Percentiles rank a stretch among this genome's conserved stretches.
Evolutionary conservation across 2,113 vertebrate species (phyloP).

Genomic region (Centropristis striata): DNA sequence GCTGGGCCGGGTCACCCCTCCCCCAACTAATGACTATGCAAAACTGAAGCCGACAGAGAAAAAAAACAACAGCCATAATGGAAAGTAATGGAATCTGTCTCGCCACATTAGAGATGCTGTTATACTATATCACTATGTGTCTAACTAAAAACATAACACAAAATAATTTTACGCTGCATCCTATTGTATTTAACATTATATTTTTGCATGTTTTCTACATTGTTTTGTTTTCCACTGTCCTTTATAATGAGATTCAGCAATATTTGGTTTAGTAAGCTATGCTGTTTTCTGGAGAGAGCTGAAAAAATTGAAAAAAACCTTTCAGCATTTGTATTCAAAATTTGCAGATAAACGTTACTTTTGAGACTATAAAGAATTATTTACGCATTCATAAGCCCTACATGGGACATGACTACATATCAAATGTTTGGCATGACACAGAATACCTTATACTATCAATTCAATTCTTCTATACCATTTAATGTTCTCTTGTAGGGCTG

Average conservation of each 20-base stretch:
- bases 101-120: not conserved
- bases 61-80: slow-evolving; percentile 13
- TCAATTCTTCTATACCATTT: not conserved
- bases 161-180: not conserved
- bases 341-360: not conserved
- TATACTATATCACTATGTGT: not conserved
- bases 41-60: slow-evolving; percentile 30
- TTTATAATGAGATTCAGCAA: not conserved
- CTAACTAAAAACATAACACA: not conserved
- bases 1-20: slow-evolving; percentile 39
- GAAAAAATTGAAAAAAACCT: not conserved
- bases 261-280: no score
- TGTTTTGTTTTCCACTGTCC: not conserved
- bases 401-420: not conserved
- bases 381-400: not conserved
- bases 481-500: not conserved
- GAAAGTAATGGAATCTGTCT: slow-evolving; percentile 27
- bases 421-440: not conserved
- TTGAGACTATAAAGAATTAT: not conserved
- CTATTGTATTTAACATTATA: not conserved
- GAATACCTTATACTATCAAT: not conserved
- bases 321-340: not conserved
- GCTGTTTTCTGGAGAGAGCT: not conserved
- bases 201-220: not conserved
- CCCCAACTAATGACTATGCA: slow-evolving; percentile 66